Evolutionary conservation across 2,113 vertebrate species (phyloP).

Genomic region (Panthera uncia): DNA sequence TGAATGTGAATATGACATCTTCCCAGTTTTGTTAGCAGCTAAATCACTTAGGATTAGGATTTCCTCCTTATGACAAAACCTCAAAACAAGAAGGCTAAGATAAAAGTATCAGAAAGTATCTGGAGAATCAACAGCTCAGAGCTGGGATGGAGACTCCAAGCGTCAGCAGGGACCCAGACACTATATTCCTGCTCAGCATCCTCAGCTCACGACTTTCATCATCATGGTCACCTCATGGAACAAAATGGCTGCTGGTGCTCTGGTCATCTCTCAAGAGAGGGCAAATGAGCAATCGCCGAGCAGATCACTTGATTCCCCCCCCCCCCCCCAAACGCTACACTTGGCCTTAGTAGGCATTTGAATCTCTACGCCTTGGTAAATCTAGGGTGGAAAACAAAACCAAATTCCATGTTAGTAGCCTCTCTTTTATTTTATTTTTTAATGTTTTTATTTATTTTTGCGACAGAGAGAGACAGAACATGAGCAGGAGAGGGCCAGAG

Average conservation of each 20-base stretch:
- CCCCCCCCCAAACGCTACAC: background rate
- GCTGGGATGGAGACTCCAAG: background rate
- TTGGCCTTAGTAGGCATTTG: background rate
- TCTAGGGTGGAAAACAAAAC: background rate
- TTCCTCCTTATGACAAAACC: background rate
- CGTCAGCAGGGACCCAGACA: background rate
- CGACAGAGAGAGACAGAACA: too few relatives aligned
- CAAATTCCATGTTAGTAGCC: background rate
- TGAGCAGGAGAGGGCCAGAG: too few relatives aligned
- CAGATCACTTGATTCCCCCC: background rate
- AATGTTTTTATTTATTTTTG: too few relatives aligned
- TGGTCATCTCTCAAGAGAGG: background rate
- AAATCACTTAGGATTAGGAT: background rate
- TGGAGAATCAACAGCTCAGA: background rate
- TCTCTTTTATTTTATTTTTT: background rate
- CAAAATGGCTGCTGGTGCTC: background rate
- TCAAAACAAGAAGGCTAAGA: background rate
- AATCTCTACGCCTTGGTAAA: background rate
- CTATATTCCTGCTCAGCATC: background rate
- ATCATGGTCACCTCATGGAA: background rate
- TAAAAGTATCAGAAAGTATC: background rate
- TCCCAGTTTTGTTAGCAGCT: background rate
- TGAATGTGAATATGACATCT: background rate
- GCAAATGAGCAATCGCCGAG: background rate
- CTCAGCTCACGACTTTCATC: background rate